These are phyloP conservation scores for Copsychus sechellarum DNA, from an alignment of 2,113 vertebrate genomes.

Conservation along the genomic window DNA sequence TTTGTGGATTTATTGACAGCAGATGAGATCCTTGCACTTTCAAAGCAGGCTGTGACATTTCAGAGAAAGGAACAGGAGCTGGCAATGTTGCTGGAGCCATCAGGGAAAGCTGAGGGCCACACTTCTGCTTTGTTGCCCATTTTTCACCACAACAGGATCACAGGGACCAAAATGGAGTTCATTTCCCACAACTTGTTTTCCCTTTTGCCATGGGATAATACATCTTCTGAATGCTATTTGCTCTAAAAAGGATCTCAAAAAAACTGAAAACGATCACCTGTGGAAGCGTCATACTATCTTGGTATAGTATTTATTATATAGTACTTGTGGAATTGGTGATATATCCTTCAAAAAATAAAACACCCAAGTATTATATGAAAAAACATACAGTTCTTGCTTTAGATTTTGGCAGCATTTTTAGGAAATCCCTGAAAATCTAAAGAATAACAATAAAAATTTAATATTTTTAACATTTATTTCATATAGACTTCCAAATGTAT, in stretches of 20 bases:
- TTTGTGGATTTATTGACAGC: neutral
- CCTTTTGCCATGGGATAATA: neutral
- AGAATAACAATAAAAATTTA: neutral
- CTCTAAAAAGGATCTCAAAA: neutral
- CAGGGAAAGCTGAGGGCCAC: slow-evolving; percentile 23
- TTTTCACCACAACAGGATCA: slow-evolving; percentile 20
- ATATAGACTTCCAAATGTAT: neutral
- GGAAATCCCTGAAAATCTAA: neutral
- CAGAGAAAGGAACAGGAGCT: slow-evolving; percentile 13
- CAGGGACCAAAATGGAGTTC: neutral
- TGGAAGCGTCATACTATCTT: neutral
- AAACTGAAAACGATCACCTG: neutral
- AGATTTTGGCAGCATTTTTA: neutral
- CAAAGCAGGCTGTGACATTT: neutral
- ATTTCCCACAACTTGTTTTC: neutral
- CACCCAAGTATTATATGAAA: neutral
- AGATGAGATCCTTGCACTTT: neutral
- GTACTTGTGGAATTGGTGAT: neutral
- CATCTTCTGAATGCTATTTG: neutral
- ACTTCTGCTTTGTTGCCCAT: neutral
- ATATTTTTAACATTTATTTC: neutral
- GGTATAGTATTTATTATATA: fast-evolving
- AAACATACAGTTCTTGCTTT: neutral
- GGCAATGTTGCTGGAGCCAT: slow-evolving; percentile 36
- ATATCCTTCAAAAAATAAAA: neutral